Percentiles rank a stretch among this genome's conserved stretches.
These are phyloP conservation scores for Condylura cristata DNA, from an alignment of 2,113 vertebrate species.

Conservation along the genomic window DNA sequence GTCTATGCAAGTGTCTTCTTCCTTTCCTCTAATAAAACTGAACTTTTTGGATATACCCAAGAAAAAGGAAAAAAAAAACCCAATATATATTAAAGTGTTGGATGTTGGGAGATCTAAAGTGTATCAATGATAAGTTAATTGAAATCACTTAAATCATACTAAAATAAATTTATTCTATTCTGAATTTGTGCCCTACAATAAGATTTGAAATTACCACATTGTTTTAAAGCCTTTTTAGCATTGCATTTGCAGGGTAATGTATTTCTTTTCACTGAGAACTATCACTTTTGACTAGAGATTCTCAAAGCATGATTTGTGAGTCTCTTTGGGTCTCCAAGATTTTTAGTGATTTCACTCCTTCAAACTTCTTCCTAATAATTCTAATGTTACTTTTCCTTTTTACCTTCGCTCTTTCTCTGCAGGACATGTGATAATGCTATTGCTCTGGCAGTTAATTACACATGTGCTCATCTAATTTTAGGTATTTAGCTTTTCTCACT, in stretches of 20 bases:
- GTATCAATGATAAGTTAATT: background rate
- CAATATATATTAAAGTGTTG: too few relatives aligned
- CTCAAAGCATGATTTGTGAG: background rate
- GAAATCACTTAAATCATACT: background rate
- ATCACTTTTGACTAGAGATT: background rate
- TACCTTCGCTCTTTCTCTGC: background rate
- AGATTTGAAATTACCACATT: background rate
- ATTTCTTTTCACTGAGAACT: background rate
- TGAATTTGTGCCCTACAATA: background rate
- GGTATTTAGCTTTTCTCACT: background rate
- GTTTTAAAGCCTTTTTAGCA: background rate
- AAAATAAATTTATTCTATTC: background rate
- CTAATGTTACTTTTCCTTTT: background rate
- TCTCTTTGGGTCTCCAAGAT: background rate
- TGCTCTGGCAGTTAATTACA: background rate
- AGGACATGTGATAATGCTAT: background rate
- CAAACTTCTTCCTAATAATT: background rate
- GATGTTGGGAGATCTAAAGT: background rate
- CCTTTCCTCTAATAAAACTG: too few relatives aligned
- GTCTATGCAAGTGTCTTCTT: too few relatives aligned
- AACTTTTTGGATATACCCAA: too few relatives aligned
- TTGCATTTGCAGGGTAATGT: background rate
- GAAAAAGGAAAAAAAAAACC: too few relatives aligned
- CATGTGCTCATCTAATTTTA: background rate
- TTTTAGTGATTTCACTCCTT: background rate